Base-by-base conservation (phyloP, 2,113 vertebrate genomes). In the Petroica traversi region DNA sequence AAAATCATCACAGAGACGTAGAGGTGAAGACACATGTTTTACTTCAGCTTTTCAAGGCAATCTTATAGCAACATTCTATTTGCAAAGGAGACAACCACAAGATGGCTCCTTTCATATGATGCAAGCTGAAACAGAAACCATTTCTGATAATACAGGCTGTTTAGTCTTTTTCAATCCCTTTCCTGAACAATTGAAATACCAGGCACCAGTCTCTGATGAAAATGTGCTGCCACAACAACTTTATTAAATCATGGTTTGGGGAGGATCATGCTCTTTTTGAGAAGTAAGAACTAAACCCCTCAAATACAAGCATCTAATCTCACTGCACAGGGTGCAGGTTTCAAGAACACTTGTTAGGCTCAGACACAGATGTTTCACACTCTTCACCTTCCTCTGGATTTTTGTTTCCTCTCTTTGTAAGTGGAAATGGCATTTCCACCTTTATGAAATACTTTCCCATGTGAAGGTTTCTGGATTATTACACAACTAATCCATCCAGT, bases 81-180 rank as follows among this genome's bases (percentile, higher is more conserved):
- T 92, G 45, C 40, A 86, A 73, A 83, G 67, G 55, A 94, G 85
- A 88, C 85, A 96, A 59, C 95, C 95, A 97, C 94, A 96, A 97
- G 92, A 97, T 96, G 95, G 94, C 94, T 94, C 95, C 89, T 97
- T 88, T 85, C 88, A 83, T 58, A 79, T 4, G 20, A 76, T 17
- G 49, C 34, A 29, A 61, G 74, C 92, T 92, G 59, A 72, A 80
- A 61, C 2, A 88, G 92, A 83, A 93, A 80, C n/a, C 69, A 58
- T 17, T 38, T 48, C 80, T 54, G 61, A 36, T 46, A 71, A 77
- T 1, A 4, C 8, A 40, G 46, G 34, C 82, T 88, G 24, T 55
- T 85, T 20, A 29, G 43, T 19, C n/a, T 74, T 64, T 45, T 91
- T 63, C 67, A n/a, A 4, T 45, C 36, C 11, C 49, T 46, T 61